Base-by-base conservation (phyloP, 2,113 vertebrate genomes). In the Sinocyclocheilus anophthalmus region DNA sequence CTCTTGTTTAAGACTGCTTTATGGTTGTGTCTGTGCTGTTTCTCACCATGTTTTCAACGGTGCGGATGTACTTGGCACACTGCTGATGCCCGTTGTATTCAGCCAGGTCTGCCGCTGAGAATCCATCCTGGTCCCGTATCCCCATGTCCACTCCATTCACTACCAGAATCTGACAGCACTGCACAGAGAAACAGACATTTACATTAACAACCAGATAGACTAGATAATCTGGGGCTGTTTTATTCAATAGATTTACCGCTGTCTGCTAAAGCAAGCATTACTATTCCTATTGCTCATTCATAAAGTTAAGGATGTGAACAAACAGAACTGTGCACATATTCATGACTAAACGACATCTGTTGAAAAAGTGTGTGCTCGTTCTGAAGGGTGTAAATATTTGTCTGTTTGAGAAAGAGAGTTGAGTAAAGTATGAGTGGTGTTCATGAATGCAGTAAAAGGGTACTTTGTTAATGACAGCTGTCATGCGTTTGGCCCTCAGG, bases 131-230 rank as follows among this genome's bases (percentile, higher is more conserved):
- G 93, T 99, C 98, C 1, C 93, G 95, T 63, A 97, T 85, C 55
- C 95, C 94, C 88, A 99, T 93, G 92, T 97, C 95, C 75, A 97
- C 97, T 0, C 98, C 97, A 0, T 99, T 99, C 81, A 99, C 98
- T 81, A 99, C 97, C 11, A 99, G 94, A 86, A 99, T 97, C 95
- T 99, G 98, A 93, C 98, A 99, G 92, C 97, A 99, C 98, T 99
- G 76, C 30, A 6, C 14, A 33, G 26, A 39, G 26, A 82, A 0
- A 84, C 22, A 69, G 10, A 83, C 39, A 45, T 11, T n/a, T 65
- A 10, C 6, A 37, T 7, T 18, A 59, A 14, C 6, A 3, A 11
- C 22, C 12, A 48, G n/a, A 50, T 16, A 33, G 5, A 18, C 22
- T 22, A n/a, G 37, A 45, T n/a, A 12, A 59, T 59, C 20, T 59